Conservation (phyloP, 1,140 invertebrate species). For the Procambarus virginalis region DNA sequence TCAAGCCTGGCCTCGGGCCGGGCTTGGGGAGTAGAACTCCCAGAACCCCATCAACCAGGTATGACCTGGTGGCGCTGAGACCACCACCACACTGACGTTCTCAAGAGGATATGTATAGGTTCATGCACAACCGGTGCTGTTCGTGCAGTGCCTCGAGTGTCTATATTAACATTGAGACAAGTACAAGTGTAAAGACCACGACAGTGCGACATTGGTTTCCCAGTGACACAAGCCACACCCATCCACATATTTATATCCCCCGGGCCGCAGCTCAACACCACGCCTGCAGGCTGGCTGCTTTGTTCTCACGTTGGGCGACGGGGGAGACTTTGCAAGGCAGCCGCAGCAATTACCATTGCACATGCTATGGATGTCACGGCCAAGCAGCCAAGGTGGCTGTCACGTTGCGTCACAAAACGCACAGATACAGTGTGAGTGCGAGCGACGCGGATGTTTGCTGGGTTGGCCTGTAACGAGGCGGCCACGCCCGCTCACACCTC, state of each 20-base stretch:
- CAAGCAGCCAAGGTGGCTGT: conserved; percentile 34
- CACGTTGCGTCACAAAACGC: conserved; percentile 20
- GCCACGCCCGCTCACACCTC: too few relatives aligned
- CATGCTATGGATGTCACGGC: conserved; percentile 32
- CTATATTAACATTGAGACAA: too few relatives aligned
- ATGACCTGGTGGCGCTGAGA: too few relatives aligned
- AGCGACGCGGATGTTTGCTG: not conserved
- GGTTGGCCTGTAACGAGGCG: too few relatives aligned
- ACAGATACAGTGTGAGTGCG: conserved; percentile 15
- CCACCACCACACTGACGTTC: too few relatives aligned
- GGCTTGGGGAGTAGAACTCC: too few relatives aligned
- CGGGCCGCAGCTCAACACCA: not conserved
- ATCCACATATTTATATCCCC: not conserved
- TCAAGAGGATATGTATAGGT: too few relatives aligned
- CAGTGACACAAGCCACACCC: not conserved
- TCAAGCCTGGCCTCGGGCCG: too few relatives aligned
- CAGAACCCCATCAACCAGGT: too few relatives aligned
- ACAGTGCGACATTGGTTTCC: not conserved
- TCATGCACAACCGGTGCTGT: too few relatives aligned
- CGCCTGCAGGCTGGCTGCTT: not conserved
- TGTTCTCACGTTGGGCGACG: not conserved
- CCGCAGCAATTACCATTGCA: not conserved
- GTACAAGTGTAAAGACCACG: not conserved
- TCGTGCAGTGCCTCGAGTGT: too few relatives aligned
- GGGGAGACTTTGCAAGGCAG: not conserved